Conservation (phyloP, 2,113 vertebrate genomes). For the Myocastor coypus region DNA sequence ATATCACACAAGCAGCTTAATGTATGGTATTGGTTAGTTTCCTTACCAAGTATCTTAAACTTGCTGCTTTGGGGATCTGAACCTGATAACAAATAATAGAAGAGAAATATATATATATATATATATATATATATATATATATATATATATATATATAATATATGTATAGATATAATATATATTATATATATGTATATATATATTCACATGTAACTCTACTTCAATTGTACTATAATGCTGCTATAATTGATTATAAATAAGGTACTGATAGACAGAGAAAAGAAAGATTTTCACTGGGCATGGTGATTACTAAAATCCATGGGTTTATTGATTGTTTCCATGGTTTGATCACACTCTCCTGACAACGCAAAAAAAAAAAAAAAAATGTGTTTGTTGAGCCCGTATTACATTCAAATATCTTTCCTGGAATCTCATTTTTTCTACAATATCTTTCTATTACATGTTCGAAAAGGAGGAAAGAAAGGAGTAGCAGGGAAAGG, state of each 20-base stretch:
- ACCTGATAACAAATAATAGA: background rate
- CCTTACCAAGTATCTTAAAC: background rate
- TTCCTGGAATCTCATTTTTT: background rate
- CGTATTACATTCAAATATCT: background rate
- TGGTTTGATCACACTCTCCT: background rate
- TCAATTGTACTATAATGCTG: background rate
- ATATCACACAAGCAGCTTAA: background rate
- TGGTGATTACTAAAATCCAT: background rate
- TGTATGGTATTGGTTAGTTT: background rate
- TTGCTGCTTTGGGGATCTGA: background rate
- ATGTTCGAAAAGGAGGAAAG: background rate
- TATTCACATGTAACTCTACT: background rate
- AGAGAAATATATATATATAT: background rate
- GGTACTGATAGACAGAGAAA: background rate
- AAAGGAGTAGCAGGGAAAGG: rapidly evolving
- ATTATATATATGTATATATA: no score
- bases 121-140: no score
- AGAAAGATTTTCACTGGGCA: background rate
- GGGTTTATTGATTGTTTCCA: background rate
- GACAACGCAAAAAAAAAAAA: background rate
- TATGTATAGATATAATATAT: no score
- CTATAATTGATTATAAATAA: background rate
- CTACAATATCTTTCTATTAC: background rate
- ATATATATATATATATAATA: no score
- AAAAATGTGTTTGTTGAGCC: background rate